These are phyloP conservation scores for Taenioides sp. DNA, from an alignment of 2,797 vertebrate genomes.

Conservation along the genomic window DNA sequence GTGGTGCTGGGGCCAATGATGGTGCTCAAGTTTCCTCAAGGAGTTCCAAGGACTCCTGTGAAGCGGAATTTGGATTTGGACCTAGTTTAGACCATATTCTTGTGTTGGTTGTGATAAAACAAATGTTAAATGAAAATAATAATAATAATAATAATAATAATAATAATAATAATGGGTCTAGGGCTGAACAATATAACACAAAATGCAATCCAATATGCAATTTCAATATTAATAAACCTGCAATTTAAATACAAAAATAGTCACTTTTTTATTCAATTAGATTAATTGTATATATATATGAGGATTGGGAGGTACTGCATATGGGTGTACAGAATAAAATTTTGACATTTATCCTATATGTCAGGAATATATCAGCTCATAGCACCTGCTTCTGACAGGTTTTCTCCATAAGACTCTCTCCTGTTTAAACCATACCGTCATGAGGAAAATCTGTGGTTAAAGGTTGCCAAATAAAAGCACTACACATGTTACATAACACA, in stretches of 20 bases:
- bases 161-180: not conserved
- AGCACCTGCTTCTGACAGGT: conserved; percentile 4
- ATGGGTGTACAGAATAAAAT: too few species aligned
- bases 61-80: not conserved
- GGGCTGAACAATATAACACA: not conserved
- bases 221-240: too few species aligned
- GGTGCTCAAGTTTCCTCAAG: not conserved
- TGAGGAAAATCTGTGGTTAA: not conserved
- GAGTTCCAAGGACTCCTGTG: not conserved
- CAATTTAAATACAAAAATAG: too few species aligned
- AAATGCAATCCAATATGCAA: too few species aligned
- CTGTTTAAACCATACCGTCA: not conserved
- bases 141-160: too few species aligned
- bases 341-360: not conserved
- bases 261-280: too few species aligned
- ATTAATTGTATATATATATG: too few species aligned
- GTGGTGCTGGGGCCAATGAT: not conserved
- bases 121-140: not conserved
- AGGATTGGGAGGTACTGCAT: too few species aligned
- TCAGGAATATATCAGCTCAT: not conserved
- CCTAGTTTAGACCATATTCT: not conserved
- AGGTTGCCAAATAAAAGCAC: not conserved
- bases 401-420: not conserved
- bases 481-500: not conserved
- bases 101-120: not conserved